Evolutionary conservation across 2,797 vertebrate species (phyloP), one percentile per base, ranked within the genome.

Genomic region (Sebastes kiyomatsui): DNA sequence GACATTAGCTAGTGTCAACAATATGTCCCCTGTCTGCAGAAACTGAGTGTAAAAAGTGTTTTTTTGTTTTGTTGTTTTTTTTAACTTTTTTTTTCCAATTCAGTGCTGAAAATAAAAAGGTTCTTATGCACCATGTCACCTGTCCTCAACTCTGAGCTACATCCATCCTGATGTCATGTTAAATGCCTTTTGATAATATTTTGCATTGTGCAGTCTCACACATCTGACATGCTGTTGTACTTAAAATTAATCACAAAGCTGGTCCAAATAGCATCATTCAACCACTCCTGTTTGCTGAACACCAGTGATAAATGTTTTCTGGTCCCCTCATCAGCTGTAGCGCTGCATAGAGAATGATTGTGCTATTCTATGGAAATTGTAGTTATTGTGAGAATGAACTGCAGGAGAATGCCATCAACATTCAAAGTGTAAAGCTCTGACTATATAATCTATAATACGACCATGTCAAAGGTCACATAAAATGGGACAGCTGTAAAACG

Each of bases 51-150:
- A 93, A 74, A 94, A 83, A 71, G 16, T 65, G 16, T 62, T 80
- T 86, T 79, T 76, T 64, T 64, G 20, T 49, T n/a, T 62, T 65
- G 22, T 66, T 42, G 25, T 20, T 5, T 66, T 67, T 64, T 71
- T 81, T 93, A 89, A 88, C 1, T 9, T 61, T 67, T 64, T 67
- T 79, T 94, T 93, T 90, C 79, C 79, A 85, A 88, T 89, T 91
- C 84, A 87, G 81, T 91, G 90, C 89, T 79, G 84, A 90, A 93
- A 95, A 92, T 92, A 90, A 93, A 91, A 90, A 85, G 46, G 70
- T 83, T 88, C 73, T 90, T 88, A 81, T 80, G 83, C 77, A 90
- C 54, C 27, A 54, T 59, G 30, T 68, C 7, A 52, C 2, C 20
- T 72, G 56, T 68, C 52, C 8, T 74, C 2, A 27, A 18, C 72